Conservation (phyloP, 1,140 invertebrate genomes). For the Atta texana region DNA sequence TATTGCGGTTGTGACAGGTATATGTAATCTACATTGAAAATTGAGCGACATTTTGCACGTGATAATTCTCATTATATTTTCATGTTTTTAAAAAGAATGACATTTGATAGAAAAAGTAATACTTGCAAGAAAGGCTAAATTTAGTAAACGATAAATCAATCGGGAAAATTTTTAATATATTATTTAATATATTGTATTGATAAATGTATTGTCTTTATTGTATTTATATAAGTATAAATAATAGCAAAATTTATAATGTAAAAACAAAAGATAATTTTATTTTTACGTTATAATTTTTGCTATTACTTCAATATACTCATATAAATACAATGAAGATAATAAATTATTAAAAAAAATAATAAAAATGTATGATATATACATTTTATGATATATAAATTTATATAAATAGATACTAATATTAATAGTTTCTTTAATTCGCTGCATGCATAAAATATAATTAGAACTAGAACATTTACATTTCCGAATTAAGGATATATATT, state of each 20-base stretch:
- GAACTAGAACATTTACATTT: background rate
- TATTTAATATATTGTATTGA: too few species aligned
- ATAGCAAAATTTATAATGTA: too few species aligned
- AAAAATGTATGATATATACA: background rate
- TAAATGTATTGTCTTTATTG: too few species aligned
- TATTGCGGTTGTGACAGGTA: constrained; percentile 13
- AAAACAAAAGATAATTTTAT: background rate
- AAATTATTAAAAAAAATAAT: background rate
- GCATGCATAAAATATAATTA: background rate
- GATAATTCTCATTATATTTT: constrained; percentile 41
- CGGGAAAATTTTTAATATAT: background rate
- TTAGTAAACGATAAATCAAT: constrained; percentile 1
- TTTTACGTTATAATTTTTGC: background rate
- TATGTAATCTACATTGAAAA: constrained; percentile 45
- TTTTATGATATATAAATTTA: background rate
- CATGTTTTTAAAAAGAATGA: constrained; percentile 7
- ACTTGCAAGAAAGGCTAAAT: background rate
- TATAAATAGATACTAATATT: background rate
- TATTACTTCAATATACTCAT: background rate
- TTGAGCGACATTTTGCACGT: constrained; percentile 31
- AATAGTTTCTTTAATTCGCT: constrained; percentile 19
- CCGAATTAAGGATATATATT: background rate
- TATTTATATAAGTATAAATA: too few species aligned
- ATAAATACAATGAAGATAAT: background rate
- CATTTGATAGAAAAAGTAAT: background rate